phyloP scores from a whole-genome alignment of 2,797 vertebrate genomes.

The Epinephelus coioides region DNA sequence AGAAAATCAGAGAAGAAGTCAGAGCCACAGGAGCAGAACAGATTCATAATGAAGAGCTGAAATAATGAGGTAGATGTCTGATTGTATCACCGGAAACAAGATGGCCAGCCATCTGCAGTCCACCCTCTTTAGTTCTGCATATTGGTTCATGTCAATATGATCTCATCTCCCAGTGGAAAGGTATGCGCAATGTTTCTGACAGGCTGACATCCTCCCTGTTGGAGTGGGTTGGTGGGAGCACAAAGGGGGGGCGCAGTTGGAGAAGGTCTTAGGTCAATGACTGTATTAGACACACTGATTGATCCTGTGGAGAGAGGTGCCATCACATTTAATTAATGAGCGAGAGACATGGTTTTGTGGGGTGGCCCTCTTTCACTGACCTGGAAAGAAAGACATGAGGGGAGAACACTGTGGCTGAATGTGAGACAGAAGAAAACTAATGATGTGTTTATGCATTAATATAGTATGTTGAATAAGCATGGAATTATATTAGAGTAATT shows the following conservation, averaged over 20 bases:
- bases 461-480: constrained; percentile 32
- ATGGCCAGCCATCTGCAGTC: constrained; percentile 47
- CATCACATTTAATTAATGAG: constrained; percentile 77
- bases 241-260: constrained; percentile 54
- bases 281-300: constrained; percentile 80
- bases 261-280: constrained; percentile 79
- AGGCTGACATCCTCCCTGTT: constrained; percentile 61
- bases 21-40: constrained; percentile 21
- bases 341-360: constrained; percentile 42
- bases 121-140: constrained; percentile 47
- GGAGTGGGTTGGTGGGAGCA: constrained; percentile 48
- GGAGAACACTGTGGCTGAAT: constrained; percentile 33
- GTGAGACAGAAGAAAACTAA: constrained; percentile 50
- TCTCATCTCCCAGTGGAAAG: constrained; percentile 61
- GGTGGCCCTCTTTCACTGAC: constrained; percentile 61
- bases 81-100: constrained; percentile 58
- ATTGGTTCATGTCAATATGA: constrained; percentile 64
- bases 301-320: constrained; percentile 76
- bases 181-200: constrained; percentile 58
- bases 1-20: constrained; percentile 14
- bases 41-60: constrained; percentile 27
- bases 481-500: constrained; percentile 34
- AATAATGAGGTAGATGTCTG: constrained; percentile 61
- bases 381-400: constrained; percentile 64
- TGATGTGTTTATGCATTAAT: constrained; percentile 62